Base-by-base conservation (phyloP, 2,888 invertebrate genomes). In the Unio pictorum region DNA sequence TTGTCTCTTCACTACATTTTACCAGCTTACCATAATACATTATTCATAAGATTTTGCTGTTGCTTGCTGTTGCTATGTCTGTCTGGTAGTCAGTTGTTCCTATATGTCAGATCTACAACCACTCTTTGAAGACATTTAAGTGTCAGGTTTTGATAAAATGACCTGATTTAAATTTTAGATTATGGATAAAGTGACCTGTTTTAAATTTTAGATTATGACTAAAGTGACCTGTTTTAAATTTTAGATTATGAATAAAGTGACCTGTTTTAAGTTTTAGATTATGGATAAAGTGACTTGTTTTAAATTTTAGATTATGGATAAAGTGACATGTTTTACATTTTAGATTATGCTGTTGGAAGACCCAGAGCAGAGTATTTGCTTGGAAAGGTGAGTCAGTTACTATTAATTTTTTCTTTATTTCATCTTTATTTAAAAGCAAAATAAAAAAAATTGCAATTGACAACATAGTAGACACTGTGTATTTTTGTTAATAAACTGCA, bases 341-440 rank as follows among this genome's bases (percentile, higher is more conserved):
- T 92, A 73, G 94, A 95, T 76, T 94, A 95, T n/a, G 98, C 96
- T 61, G 95, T 97, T 67, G 98, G 98, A 3, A 95, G 97, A 91
- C 99, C 99, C 0, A 93, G 96, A 83, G 98, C 96, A 68, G 93
- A 94, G 74, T 93, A 93, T 75, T 92, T 98, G 26, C 92, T 93
- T 68, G 99, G 98, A 89, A 95, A 96, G 93, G 96, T 90, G 75
- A 78, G 78, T 66, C 58, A 17, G 26, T 58, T 58, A 45, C 45
- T 58, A 58, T 17, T 26, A 18, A 15, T 23, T 59, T 4, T 59
- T 23, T 59, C 15, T 59, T 4, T 26, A 26, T 28, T 7, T 56
- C 56, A 56, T 26, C 54, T 30, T 62, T 57, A 55, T 18, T 67
- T 30, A n/a, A 56, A 23, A 26, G 57, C 6, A 61, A n/a, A 62